Evolutionary conservation across 92 coral and sea anemone species (phyloP).

Genomic region (Galaxea fascicularis): DNA sequence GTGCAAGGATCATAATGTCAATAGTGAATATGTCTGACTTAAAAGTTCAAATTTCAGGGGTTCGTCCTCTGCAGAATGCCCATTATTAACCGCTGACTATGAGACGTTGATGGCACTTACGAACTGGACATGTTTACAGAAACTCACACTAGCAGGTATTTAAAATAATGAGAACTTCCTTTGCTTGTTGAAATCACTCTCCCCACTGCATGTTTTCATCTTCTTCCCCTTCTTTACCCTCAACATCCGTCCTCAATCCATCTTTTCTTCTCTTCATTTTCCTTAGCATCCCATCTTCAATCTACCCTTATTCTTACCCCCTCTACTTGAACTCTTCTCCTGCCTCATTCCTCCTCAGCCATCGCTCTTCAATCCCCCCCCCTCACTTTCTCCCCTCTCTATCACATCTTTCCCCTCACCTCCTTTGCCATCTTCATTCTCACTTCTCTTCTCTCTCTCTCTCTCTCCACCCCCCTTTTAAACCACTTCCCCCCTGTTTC

Average conservation of each 20-base stretch:
- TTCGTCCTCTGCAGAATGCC: background rate
- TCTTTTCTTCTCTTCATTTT: background rate
- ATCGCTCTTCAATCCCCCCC: too few relatives aligned
- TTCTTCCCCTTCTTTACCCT: background rate
- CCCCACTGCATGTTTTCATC: background rate
- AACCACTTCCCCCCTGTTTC: too few relatives aligned
- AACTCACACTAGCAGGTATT: constrained; percentile 72
- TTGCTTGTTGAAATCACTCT: background rate
- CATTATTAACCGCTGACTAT: background rate
- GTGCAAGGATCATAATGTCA: too few relatives aligned
- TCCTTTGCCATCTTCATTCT: too few relatives aligned
- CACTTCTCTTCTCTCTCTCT: too few relatives aligned
- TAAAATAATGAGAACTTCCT: background rate
- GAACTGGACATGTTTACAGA: constrained; percentile 54
- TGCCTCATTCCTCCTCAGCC: background rate
- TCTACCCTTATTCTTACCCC: background rate
- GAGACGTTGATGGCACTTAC: constrained; percentile 27
- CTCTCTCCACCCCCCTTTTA: too few relatives aligned
- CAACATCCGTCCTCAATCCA: background rate
- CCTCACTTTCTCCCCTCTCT: too few relatives aligned
- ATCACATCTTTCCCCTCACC: too few relatives aligned
- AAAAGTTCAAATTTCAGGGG: background rate
- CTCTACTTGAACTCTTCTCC: background rate
- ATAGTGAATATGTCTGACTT: background rate
- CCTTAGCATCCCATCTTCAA: too few relatives aligned